Evolutionary conservation across 2,113 vertebrate genomes (phyloP).

Genomic region (Syngnathus floridae): DNA sequence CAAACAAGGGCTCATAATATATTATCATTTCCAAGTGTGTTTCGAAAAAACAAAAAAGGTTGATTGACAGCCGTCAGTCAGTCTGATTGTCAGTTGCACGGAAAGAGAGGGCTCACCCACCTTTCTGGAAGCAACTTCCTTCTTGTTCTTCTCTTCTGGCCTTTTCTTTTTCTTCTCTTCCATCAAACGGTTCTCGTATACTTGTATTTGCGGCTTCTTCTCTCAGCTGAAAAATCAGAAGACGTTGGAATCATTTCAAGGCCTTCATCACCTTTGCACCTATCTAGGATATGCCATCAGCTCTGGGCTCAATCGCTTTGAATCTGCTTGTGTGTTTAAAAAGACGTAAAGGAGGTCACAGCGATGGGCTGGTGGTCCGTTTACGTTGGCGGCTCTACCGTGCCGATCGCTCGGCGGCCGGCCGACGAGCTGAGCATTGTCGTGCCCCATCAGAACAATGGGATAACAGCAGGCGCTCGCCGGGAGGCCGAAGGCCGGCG

Average conservation of each 20-base stretch:
- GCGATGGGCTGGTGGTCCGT: no score
- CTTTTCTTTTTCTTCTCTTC: constrained; percentile 99
- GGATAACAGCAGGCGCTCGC: constrained; percentile 51
- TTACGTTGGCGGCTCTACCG: no score
- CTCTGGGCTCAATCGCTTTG: no score
- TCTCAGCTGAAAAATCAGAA: constrained; percentile 66
- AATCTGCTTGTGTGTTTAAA: no score
- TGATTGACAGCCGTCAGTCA: background rate
- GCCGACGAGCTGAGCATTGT: constrained; percentile 48
- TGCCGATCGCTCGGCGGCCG: background rate
- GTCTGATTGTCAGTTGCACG: background rate
- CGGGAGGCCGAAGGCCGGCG: constrained; percentile 24
- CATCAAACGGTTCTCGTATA: constrained; percentile 93
- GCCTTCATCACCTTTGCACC: background rate
- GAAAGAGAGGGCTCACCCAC: constrained; percentile 71
- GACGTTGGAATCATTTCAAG: constrained; percentile 2
- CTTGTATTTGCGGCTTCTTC: constrained; percentile 82
- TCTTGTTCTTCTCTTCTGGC: constrained; percentile 99
- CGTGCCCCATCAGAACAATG: constrained; percentile 56
- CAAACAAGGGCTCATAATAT: constrained; percentile 11
- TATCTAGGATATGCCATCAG: no score
- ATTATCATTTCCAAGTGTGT: constrained; percentile 3
- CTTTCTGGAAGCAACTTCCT: constrained; percentile 96
- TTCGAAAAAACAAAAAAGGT: background rate
- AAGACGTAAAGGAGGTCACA: no score